These are phyloP conservation scores for Drosophila quadrilineata DNA, from an alignment of 1,140 invertebrate genomes.

Conservation along the genomic window DNA sequence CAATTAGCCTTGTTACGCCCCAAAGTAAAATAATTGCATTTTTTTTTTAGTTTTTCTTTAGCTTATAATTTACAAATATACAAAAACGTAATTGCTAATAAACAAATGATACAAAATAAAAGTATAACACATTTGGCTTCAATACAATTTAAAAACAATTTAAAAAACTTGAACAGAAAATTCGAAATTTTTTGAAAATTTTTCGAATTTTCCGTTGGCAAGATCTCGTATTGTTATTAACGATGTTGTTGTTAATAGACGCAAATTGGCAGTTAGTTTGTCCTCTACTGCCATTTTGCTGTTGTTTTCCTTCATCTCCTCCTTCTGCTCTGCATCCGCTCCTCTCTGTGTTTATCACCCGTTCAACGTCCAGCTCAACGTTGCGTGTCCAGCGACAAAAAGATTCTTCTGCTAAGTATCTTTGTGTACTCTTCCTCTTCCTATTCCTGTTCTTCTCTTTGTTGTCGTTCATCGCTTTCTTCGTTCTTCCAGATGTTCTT, in stretches of 20 bases:
- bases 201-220: conserved; percentile 19
- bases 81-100: conserved; percentile 52
- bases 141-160: no score
- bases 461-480: conserved; percentile 33
- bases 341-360: conserved; percentile 58
- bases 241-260: no score
- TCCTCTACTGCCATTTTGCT: conserved; percentile 63
- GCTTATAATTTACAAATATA: conserved; percentile 74
- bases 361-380: conserved; percentile 78
- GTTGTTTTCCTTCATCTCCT: conserved; percentile 37
- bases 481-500: conserved; percentile 18
- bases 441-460: conserved; percentile 3
- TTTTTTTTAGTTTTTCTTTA: conserved; percentile 68
- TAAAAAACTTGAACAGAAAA: conserved; percentile 55
- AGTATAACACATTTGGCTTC: conserved; percentile 80
- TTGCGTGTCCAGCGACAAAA: conserved; percentile 55
- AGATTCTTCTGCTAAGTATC: conserved; percentile 46
- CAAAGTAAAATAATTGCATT: conserved; percentile 23
- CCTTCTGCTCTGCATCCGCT: conserved; percentile 39
- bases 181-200: conserved; percentile 50
- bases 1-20: conserved; percentile 6
- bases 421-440: conserved; percentile 32
- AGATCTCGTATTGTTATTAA: no score
- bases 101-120: conserved; percentile 61
- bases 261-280: conserved; percentile 69